Conservation (phyloP, 2,888 invertebrate genomes). For the Portevinia maculata region DNA sequence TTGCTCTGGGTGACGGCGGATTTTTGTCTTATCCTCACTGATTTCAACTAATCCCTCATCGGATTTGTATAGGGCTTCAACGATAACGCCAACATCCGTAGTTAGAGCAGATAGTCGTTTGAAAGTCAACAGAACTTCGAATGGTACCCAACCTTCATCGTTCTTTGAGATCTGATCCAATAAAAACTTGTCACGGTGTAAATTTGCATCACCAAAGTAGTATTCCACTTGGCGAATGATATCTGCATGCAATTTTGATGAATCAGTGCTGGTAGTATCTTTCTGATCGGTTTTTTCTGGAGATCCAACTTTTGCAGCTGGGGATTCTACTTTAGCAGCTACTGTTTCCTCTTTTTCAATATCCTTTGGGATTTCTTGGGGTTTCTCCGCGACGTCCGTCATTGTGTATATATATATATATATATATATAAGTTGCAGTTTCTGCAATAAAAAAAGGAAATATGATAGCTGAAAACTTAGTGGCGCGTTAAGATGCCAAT, state of each 20-base stretch:
- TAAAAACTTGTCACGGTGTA: constrained; percentile 96
- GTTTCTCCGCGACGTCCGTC: constrained; percentile 79
- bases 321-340: constrained; percentile 18
- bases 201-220: constrained; percentile 94
- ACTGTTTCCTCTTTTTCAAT: constrained; percentile 8
- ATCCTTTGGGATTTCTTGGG: constrained; percentile 55
- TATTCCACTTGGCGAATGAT: constrained; percentile 87
- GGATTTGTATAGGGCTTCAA: constrained; percentile 89
- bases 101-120: constrained; percentile 91
- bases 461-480: constrained; percentile 27
- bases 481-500: too few species aligned
- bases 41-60: constrained; percentile 89
- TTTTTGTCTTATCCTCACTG: constrained; percentile 84
- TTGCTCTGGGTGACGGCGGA: constrained; percentile 88
- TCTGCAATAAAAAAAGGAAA: constrained; percentile 9
- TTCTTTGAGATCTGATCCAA: constrained; percentile 92
- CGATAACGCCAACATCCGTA: constrained; percentile 88
- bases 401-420: constrained; percentile 76
- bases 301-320: constrained; percentile 18
- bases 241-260: constrained; percentile 84
- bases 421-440: too few species aligned
- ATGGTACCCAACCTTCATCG: constrained; percentile 95
- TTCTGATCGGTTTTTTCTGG: constrained; percentile 36
- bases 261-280: constrained; percentile 52
- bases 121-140: constrained; percentile 93